phyloP scores from a whole-genome alignment of 2,888 invertebrate genomes.

The Rotaria socialis region DNA sequence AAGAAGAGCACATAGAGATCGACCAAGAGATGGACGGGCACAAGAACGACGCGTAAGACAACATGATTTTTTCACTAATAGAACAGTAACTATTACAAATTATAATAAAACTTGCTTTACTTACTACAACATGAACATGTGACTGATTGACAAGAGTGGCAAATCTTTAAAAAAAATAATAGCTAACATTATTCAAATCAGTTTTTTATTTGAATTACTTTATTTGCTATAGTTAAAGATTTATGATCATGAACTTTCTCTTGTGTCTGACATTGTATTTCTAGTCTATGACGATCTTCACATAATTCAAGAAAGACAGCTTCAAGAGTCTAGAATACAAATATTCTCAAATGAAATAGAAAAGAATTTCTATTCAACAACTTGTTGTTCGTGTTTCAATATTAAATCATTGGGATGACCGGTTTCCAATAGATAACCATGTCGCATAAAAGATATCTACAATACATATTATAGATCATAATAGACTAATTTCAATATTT shows the following conservation, averaged over 20 bases:
- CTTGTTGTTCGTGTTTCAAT: slow-evolving; percentile 48
- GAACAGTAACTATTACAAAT: no score
- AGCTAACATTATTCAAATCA: no score
- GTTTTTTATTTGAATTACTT: background rate
- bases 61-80: background rate
- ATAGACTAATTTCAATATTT: background rate
- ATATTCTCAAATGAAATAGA: background rate
- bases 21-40: background rate
- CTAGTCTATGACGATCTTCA: slow-evolving; percentile 50
- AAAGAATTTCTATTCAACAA: slow-evolving; percentile 37
- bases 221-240: background rate
- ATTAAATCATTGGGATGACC: slow-evolving; percentile 77
- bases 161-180: background rate
- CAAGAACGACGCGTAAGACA: background rate
- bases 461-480: slow-evolving; percentile 32
- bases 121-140: background rate
- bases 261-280: background rate
- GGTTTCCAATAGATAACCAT: slow-evolving; percentile 81
- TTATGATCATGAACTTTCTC: background rate
- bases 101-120: background rate
- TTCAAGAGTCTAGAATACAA: slow-evolving; percentile 66
- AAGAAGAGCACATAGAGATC: background rate
- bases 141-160: background rate
- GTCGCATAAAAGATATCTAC: slow-evolving; percentile 88
- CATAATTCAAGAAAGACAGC: slow-evolving; percentile 82